phyloP scores from a whole-genome alignment of 2,113 vertebrate genomes.

The Nycticebus coucang region DNA sequence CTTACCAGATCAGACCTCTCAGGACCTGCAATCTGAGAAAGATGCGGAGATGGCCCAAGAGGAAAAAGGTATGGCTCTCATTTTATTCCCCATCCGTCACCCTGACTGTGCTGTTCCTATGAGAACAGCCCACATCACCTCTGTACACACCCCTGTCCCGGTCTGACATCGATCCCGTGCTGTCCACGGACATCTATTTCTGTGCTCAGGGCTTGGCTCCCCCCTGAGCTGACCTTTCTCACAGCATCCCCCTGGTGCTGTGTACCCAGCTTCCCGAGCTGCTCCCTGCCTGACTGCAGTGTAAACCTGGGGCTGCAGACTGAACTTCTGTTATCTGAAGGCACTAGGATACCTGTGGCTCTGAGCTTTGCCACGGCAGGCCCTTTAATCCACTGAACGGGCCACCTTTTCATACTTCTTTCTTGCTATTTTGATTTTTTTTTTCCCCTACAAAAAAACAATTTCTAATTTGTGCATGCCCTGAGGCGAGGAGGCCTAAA shows the following conservation, averaged over 20 bases:
- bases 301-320: neutral
- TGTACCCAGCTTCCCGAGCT: neutral
- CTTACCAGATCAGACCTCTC: neutral
- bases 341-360: neutral
- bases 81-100: neutral
- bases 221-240: conserved; percentile 62
- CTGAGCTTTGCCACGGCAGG: neutral
- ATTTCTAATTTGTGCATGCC: neutral
- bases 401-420: neutral
- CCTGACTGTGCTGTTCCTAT: neutral
- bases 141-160: neutral
- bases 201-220: conserved; percentile 37
- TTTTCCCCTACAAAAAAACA: neutral
- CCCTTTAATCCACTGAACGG: conserved; percentile 51
- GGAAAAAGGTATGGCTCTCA: conserved; percentile 77
- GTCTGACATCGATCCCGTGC: neutral
- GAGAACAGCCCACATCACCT: neutral
- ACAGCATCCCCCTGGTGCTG: neutral
- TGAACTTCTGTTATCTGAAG: conserved; percentile 21
- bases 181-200: conserved; percentile 12
- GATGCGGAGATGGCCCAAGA: conserved; percentile 61
- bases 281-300: neutral
- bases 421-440: neutral
- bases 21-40: conserved; percentile 49
- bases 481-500: neutral